Conservation (phyloP, 2,797 vertebrate genomes). For the Coccyzus lansbergi region DNA sequence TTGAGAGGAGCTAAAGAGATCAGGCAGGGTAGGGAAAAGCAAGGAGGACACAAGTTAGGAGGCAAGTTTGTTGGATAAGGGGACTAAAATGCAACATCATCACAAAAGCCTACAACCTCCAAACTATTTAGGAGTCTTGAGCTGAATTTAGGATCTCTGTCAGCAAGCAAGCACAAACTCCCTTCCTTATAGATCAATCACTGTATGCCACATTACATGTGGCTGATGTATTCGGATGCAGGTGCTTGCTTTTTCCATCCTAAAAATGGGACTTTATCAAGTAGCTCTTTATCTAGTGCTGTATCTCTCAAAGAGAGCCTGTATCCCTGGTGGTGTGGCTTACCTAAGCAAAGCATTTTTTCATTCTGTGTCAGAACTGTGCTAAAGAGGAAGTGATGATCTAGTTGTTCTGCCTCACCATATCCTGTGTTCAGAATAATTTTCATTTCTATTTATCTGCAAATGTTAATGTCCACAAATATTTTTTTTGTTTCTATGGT, state of each 20-base stretch:
- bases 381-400: constrained; percentile 69
- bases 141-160: not conserved
- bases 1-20: not conserved
- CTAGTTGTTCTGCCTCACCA: constrained; percentile 55
- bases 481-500: constrained; percentile 80
- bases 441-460: constrained; percentile 78
- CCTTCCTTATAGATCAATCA: not conserved
- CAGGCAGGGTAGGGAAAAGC: not conserved
- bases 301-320: not conserved
- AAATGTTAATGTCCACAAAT: constrained; percentile 77
- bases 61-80: not conserved
- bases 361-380: constrained; percentile 32
- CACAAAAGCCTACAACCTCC: not conserved
- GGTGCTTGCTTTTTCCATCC: not conserved
- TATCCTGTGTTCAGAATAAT: constrained; percentile 78
- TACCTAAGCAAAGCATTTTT: constrained; percentile 51
- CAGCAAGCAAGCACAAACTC: not conserved
- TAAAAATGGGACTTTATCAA: not conserved
- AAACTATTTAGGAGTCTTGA: not conserved
- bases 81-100: not conserved
- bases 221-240: not conserved
- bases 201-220: not conserved
- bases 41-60: not conserved
- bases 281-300: not conserved
- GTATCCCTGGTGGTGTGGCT: not conserved